These are phyloP conservation scores for Euglossa dilemma DNA, from an alignment of 1,140 invertebrate genomes.

Conservation along the genomic window DNA sequence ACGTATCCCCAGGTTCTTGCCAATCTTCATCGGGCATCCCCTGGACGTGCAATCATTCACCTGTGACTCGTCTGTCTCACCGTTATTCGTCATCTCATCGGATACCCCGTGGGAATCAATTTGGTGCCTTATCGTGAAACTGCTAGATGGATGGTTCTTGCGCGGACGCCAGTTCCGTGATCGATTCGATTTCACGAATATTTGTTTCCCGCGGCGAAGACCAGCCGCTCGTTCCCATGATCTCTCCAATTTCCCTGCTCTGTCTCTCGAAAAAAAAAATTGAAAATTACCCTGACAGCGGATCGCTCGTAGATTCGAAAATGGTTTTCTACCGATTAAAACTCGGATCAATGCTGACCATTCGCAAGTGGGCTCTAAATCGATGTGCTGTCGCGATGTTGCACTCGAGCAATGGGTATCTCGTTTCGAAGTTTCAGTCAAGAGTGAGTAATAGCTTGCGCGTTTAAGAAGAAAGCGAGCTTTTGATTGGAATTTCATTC, in stretches of 20 bases:
- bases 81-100: slow-evolving; percentile 43
- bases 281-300: not conserved
- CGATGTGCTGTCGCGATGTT: not conserved
- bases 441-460: not conserved
- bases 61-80: slow-evolving; percentile 28
- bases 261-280: not conserved
- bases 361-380: too few species aligned
- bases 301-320: not conserved
- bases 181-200: slow-evolving; percentile 45
- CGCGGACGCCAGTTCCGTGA: not conserved
- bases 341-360: not conserved
- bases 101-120: slow-evolving; percentile 53
- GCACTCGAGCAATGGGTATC: not conserved
- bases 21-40: slow-evolving; percentile 37
- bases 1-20: not conserved
- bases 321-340: not conserved
- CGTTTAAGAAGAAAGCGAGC: not conserved
- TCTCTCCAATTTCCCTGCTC: not conserved
- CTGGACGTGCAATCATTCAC: slow-evolving; percentile 53
- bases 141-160: slow-evolving; percentile 17
- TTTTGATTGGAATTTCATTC: not conserved
- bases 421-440: not conserved
- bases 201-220: slow-evolving; percentile 6
- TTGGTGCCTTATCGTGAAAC: slow-evolving; percentile 35
- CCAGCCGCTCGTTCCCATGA: not conserved